phyloP scores from a whole-genome alignment of 2,888 invertebrate genomes.

The Epicampocera succincta region DNA sequence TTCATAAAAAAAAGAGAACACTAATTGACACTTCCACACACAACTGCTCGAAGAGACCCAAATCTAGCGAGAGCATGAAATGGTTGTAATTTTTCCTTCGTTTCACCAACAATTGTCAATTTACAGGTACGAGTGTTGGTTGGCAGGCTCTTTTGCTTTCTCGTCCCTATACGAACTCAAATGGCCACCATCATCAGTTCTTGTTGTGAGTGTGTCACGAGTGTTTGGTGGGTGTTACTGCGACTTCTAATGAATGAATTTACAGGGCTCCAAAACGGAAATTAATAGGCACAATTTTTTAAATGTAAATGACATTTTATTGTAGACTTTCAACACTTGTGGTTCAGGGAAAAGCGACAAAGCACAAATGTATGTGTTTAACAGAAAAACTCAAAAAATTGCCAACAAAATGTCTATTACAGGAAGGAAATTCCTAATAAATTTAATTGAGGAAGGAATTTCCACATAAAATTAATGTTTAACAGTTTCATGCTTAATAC shows the following conservation, averaged over 20 bases:
- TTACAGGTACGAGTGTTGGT: neutral
- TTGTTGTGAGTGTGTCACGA: conserved; percentile 12
- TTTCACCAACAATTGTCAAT: conserved; percentile 33
- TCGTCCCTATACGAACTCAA: conserved; percentile 34
- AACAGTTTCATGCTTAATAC: conserved; percentile 35
- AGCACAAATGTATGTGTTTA: too few relatives aligned
- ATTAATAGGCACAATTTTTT: conserved; percentile 37
- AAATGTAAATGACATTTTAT: conserved; percentile 54
- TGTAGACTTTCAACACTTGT: conserved; percentile 54
- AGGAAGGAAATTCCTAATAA: conserved; percentile 58
- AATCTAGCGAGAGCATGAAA: conserved; percentile 27
- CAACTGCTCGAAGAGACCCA: neutral
- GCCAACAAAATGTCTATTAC: conserved; percentile 12
- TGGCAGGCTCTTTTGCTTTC: neutral
- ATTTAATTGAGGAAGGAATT: conserved; percentile 60
- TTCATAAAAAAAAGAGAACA: conserved; percentile 25
- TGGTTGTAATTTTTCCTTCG: neutral
- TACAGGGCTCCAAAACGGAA: conserved; percentile 30
- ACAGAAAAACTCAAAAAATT: conserved; percentile 8
- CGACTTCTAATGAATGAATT: conserved; percentile 41
- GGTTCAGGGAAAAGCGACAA: conserved; percentile 23
- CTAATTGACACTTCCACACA: conserved; percentile 1
- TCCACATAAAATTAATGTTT: conserved; percentile 47
- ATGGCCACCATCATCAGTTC: conserved; percentile 24
- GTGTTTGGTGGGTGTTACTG: neutral